Evolutionary conservation across 1,140 invertebrate genomes (phyloP).

Genomic region (Anoplolepis gracilipes): DNA sequence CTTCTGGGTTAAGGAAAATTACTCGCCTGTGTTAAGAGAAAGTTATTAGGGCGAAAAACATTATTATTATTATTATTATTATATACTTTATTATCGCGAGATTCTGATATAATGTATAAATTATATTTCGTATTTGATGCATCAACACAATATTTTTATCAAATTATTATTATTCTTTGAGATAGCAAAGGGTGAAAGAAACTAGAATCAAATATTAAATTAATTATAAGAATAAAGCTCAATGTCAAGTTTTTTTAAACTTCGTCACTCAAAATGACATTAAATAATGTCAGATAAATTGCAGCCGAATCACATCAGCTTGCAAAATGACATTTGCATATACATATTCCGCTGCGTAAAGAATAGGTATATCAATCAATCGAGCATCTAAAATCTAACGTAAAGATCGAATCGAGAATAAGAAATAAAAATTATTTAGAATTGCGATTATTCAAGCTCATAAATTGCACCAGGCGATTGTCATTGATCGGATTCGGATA

Average conservation of each 20-base stretch:
- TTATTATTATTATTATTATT: slow-evolving; percentile 52
- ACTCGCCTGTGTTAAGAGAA: slow-evolving; percentile 20
- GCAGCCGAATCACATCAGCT: not conserved
- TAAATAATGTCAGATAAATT: slow-evolving; percentile 1
- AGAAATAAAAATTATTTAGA: slow-evolving; percentile 19
- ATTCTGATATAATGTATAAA: slow-evolving; percentile 9
- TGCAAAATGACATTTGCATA: not conserved
- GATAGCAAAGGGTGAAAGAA: not conserved
- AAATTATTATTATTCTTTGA: not conserved
- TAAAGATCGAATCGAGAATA: not conserved
- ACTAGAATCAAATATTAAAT: not conserved
- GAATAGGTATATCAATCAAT: not conserved
- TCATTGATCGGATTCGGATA: not conserved
- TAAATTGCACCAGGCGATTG: slow-evolving; percentile 7
- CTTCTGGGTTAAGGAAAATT: slow-evolving; percentile 36
- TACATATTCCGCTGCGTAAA: not conserved
- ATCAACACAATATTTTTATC: not conserved
- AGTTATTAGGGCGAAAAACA: slow-evolving; percentile 26
- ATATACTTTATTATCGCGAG: slow-evolving; percentile 18
- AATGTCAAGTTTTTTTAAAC: not conserved
- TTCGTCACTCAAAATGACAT: not conserved
- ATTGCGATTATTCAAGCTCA: not conserved
- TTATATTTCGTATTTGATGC: slow-evolving; percentile 8
- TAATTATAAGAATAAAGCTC: not conserved
- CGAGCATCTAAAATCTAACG: not conserved